These are phyloP conservation scores for Fragum fragum DNA, from an alignment of 2,888 invertebrate species.

Conservation along the genomic window DNA sequence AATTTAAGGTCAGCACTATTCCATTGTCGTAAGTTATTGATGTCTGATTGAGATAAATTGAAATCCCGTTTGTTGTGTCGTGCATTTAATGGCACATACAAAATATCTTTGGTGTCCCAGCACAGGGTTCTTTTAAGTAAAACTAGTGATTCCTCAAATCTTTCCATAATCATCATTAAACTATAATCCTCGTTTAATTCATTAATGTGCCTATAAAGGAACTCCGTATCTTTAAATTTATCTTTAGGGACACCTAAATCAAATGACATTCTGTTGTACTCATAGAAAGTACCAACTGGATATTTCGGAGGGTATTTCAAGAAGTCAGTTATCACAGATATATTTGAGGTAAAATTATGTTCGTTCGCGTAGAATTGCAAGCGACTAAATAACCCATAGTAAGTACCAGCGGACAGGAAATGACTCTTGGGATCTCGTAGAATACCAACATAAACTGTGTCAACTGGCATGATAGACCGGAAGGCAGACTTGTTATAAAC, in stretches of 20 bases:
- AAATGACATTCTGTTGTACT: conserved; percentile 67
- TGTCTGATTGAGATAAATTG: conserved; percentile 57
- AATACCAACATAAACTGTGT: conserved; percentile 73
- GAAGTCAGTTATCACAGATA: conserved; percentile 35
- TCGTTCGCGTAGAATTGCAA: conserved; percentile 12
- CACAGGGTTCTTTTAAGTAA: conserved; percentile 79
- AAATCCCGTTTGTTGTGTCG: conserved; percentile 46
- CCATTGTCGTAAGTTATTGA: conserved; percentile 68
- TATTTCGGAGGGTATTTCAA: conserved; percentile 35
- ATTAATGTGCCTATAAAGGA: conserved; percentile 65
- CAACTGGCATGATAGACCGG: conserved; percentile 67
- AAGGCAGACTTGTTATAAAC: conserved; percentile 76
- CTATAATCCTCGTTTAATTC: conserved; percentile 76
- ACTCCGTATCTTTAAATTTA: conserved; percentile 46
- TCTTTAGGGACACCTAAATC: conserved; percentile 65
- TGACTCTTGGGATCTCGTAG: conserved; percentile 72
- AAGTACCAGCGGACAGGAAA: conserved; percentile 72
- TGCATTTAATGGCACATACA: conserved; percentile 77
- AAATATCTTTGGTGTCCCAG: conserved; percentile 81
- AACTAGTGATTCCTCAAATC: conserved; percentile 83
- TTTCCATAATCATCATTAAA: conserved; percentile 82
- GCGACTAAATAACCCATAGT: conserved; percentile 68
- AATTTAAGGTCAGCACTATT: conserved; percentile 78
- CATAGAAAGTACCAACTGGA: conserved; percentile 39
- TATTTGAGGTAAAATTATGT: neutral